phyloP scores from a whole-genome alignment of 2,113 vertebrate species.

The Motacilla alba region DNA sequence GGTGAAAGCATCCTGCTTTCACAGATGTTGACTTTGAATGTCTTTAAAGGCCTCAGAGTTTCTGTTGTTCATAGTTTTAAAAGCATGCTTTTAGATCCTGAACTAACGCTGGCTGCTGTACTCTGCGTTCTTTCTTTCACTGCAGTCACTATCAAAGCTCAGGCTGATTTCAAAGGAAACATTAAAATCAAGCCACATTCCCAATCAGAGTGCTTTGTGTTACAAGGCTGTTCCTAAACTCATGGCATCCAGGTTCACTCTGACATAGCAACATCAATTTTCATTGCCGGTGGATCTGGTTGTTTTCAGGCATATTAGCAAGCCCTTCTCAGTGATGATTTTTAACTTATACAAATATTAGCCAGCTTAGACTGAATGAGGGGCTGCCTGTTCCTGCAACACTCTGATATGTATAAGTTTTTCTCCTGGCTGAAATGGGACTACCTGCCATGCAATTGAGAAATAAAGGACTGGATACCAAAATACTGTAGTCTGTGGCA shows the following conservation, averaged over 20 bases:
- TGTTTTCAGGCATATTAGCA: background rate
- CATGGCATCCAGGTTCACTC: background rate
- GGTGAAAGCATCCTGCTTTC: background rate
- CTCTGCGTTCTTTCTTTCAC: background rate
- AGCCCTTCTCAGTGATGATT: background rate
- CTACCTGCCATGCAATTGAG: background rate
- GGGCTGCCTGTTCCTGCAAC: background rate
- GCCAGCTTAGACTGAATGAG: background rate
- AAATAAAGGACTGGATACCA: background rate
- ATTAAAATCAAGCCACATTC: background rate
- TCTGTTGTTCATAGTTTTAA: background rate
- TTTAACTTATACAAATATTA: background rate
- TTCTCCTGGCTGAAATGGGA: background rate
- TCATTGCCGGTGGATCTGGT: background rate
- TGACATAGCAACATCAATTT: background rate
- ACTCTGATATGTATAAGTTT: rapidly evolving
- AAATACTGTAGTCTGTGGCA: background rate
- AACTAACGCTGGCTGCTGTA: background rate
- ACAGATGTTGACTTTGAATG: background rate
- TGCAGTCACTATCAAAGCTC: background rate
- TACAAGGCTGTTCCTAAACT: background rate
- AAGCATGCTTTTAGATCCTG: background rate
- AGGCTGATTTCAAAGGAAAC: background rate
- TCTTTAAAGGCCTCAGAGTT: background rate
- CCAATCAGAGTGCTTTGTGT: background rate